Evolutionary conservation across 2,888 invertebrate genomes (phyloP), one percentile per base, ranked within the genome.

Genomic region (Nemotelus nigrinus): DNA sequence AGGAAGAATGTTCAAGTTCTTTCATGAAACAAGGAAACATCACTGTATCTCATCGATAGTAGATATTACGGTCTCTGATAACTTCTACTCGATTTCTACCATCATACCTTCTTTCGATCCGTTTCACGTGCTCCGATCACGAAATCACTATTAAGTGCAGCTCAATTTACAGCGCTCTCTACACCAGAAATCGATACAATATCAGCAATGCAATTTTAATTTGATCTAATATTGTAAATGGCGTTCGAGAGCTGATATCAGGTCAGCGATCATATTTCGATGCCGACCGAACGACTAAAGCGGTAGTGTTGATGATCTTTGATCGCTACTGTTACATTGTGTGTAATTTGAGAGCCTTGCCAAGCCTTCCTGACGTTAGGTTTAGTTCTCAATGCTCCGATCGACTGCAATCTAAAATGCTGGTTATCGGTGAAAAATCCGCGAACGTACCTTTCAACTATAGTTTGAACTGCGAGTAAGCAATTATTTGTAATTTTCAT

Each of bases 401-500:
- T 25, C 25, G 25, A 25, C 25, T 3, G 47, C 48, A 67, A 67
- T 55, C 39, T 70, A 8, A 41, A 55, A 45, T 47, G 8, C 8
- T 47, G 25, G n/a, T 47, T 53, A 55, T 8, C 53, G 43, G 55
- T 43, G 25, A 25, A 25, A 25, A 25, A 25, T 25, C 25, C 25
- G 25, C 25, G 25, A 25, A 55, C 0, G 70, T 53, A 44, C 44
- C 53, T 3, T 55, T 55, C 55, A 53, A 41, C 39, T n/a, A 43
- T 43, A 41, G 43, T 10, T n/a, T 41, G 53, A 70, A 55, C n/a
- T 39, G 70, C 53, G 25, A 70, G 55, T 70, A 70, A 70, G 70
- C 70, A 70, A 74, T 74, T 74, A 60, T 48, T 74, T 74, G 63
- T 74, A 74, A 74, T 74, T 74, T 74, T 74, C 74, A 74, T 74